Conservation (phyloP, 2,113 vertebrate genomes). For the Columbina picui region DNA sequence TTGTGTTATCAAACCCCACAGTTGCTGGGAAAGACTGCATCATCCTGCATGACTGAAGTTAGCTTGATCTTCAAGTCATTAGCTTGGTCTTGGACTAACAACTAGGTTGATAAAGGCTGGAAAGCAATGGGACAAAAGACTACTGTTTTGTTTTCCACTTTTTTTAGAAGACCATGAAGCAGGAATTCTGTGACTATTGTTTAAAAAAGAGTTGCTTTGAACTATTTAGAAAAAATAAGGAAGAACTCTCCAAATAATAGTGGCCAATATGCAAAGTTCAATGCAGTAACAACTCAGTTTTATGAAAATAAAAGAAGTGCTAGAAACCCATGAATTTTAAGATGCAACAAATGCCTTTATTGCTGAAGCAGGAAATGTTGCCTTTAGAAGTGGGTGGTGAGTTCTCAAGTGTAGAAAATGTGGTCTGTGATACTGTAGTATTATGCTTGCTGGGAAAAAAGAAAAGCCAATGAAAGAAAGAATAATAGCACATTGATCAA, state of each 20-base stretch:
- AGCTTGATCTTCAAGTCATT: neutral
- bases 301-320: neutral
- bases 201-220: neutral
- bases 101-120: neutral
- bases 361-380: slow-evolving; percentile 1
- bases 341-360: neutral
- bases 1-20: neutral
- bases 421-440: neutral
- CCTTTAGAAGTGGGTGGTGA: neutral
- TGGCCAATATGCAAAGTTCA: neutral
- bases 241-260: neutral
- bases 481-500: slow-evolving; percentile 77
- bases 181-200: neutral
- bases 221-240: neutral
- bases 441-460: neutral
- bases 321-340: neutral
- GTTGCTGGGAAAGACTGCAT: neutral
- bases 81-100: neutral
- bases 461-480: slow-evolving; percentile 70
- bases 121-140: neutral
- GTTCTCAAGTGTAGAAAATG: slow-evolving; percentile 19
- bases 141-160: neutral
- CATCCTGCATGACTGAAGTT: neutral
- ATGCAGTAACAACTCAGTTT: neutral
- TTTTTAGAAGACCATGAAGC: neutral